Evolutionary conservation across 2,888 invertebrate species (phyloP).

Genomic region (Portevinia maculata): DNA sequence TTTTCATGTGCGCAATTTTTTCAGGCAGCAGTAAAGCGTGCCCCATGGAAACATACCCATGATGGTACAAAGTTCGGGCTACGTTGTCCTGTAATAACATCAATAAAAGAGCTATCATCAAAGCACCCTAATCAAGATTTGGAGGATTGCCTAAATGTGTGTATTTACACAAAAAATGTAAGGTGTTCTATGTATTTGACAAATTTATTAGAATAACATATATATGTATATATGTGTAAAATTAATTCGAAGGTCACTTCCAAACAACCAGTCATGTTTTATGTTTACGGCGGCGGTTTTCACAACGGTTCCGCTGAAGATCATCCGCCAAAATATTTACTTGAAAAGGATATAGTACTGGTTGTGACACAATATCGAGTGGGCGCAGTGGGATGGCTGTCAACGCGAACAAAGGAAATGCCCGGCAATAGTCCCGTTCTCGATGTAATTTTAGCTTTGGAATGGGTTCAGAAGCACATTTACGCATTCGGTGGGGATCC

Average conservation of each 20-base stretch:
- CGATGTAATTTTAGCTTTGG: conserved; percentile 83
- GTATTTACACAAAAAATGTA: conserved; percentile 81
- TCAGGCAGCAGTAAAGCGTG: conserved; percentile 78
- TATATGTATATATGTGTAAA: too few species aligned
- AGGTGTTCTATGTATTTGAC: too few species aligned
- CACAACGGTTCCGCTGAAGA: conserved; percentile 80
- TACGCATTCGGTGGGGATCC: conserved; percentile 84
- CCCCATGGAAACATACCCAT: conserved; percentile 78
- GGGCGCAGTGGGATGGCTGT: conserved; percentile 84
- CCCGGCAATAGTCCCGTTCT: conserved; percentile 84
- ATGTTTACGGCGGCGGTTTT: conserved; percentile 83
- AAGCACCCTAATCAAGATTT: conserved; percentile 76
- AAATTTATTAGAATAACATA: neutral
- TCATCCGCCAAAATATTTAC: conserved; percentile 81
- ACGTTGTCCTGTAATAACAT: conserved; percentile 80
- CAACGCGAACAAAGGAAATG: conserved; percentile 83
- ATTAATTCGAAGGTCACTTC: conserved; percentile 76
- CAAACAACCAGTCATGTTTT: conserved; percentile 82
- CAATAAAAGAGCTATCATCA: conserved; percentile 71
- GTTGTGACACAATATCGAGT: conserved; percentile 84
- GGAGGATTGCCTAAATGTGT: conserved; percentile 81
- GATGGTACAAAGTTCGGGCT: conserved; percentile 79
- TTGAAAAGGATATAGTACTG: conserved; percentile 83
- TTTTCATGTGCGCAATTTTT: conserved; percentile 14
- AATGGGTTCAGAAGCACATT: conserved; percentile 84